phyloP scores from a whole-genome alignment of 2,888 invertebrate species.

The Venustoraphidia nigricollis region DNA sequence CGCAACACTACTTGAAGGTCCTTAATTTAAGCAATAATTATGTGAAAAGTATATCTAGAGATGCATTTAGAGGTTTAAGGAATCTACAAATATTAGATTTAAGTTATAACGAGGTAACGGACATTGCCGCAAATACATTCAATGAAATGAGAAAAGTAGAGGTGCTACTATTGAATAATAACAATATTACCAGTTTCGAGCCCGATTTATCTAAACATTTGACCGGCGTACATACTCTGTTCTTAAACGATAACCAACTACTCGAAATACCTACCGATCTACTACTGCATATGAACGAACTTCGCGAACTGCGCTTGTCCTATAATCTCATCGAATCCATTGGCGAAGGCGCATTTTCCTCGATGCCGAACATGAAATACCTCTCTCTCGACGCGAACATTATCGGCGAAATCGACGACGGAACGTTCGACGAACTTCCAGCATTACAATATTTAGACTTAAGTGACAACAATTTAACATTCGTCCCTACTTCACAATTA shows the following conservation, averaged over 20 bases:
- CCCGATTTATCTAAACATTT: constrained; percentile 53
- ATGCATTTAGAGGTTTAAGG: constrained; percentile 58
- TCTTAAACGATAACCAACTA: constrained; percentile 64
- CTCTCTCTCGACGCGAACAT: constrained; percentile 63
- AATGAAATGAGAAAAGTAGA: constrained; percentile 58
- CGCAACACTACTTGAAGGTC: constrained; percentile 54
- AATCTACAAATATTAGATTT: constrained; percentile 53
- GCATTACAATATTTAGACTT: constrained; percentile 59
- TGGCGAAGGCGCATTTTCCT: constrained; percentile 54
- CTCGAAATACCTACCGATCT: constrained; percentile 59
- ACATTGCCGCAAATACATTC: constrained; percentile 60
- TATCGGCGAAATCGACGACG: constrained; percentile 51
- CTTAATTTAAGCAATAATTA: constrained; percentile 66
- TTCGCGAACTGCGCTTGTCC: constrained; percentile 61
- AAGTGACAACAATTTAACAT: constrained; percentile 67
- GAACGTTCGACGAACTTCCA: constrained; percentile 59
- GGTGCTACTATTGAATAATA: constrained; percentile 59
- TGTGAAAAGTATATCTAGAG: constrained; percentile 53
- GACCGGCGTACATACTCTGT: constrained; percentile 51
- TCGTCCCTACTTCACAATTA: constrained; percentile 59
- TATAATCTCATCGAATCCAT: constrained; percentile 65
- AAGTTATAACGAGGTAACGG: constrained; percentile 60
- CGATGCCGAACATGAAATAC: constrained; percentile 50
- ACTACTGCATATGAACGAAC: constrained; percentile 44
- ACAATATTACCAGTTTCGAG: constrained; percentile 58